Percentiles rank a stretch among this genome's conserved stretches.
Conservation (phyloP, 2,888 invertebrate genomes). For the Sarcophaga rosellei region DNA sequence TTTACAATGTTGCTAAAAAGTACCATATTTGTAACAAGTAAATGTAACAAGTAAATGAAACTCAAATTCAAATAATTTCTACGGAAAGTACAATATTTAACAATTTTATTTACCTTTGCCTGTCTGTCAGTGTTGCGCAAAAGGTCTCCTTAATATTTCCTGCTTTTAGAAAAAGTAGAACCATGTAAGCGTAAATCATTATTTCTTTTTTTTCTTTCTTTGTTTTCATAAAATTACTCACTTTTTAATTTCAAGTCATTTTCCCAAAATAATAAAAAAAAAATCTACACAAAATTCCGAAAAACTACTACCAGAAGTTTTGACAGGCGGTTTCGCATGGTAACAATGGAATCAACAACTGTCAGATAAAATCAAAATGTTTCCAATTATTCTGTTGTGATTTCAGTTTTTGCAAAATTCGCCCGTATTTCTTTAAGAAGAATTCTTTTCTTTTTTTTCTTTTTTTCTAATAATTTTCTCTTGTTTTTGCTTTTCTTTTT, state of each 20-base stretch:
- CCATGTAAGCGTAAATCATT: conserved; percentile 58
- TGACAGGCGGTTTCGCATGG: conserved; percentile 68
- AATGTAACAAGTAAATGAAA: conserved; percentile 44
- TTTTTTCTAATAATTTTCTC: background rate
- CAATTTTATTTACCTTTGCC: background rate
- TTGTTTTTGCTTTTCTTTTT: conserved; percentile 1
- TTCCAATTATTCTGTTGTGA: conserved; percentile 15
- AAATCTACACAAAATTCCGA: background rate
- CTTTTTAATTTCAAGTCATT: conserved; percentile 67
- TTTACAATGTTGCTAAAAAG: conserved; percentile 56
- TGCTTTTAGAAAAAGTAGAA: conserved; percentile 42
- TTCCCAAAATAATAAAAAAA: conserved; percentile 24
- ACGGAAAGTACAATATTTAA: background rate
- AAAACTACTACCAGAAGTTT: conserved; percentile 46
- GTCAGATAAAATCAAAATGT: conserved; percentile 68
- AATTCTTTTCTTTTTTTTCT: background rate
- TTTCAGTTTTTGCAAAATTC: conserved; percentile 12
- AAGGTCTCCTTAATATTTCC: conserved; percentile 61
- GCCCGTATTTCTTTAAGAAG: conserved; percentile 26
- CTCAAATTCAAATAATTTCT: conserved; percentile 22
- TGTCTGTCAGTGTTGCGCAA: conserved; percentile 46
- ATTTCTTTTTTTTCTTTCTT: background rate
- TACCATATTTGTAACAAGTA: background rate
- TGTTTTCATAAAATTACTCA: conserved; percentile 54
- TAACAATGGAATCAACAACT: conserved; percentile 68